phyloP scores from a whole-genome alignment of 30 jellyfish, hydroid and myxozoan genomes.

The Pseudorhiza aurosa region DNA sequence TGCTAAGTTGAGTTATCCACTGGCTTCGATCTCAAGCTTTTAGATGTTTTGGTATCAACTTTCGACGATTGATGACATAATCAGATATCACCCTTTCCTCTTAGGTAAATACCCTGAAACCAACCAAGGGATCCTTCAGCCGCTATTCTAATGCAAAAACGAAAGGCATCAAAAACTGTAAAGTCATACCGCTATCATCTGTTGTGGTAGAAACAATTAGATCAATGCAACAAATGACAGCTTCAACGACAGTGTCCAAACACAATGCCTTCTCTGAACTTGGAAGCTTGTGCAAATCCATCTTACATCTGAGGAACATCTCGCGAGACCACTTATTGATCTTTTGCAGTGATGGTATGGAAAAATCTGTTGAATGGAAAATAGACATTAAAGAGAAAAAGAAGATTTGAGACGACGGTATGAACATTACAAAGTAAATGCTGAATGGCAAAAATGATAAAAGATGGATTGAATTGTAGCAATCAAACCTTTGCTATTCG shows the following conservation, averaged over 20 bases:
- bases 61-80: too few relatives aligned
- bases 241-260: constrained; percentile 30
- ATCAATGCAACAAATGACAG: constrained; percentile 44
- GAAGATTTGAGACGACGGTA: background rate
- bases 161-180: too few relatives aligned
- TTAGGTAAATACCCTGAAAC: too few relatives aligned
- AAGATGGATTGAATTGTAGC: too few relatives aligned
- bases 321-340: constrained; percentile 53
- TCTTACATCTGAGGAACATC: constrained; percentile 40
- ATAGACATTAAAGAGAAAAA: too few relatives aligned
- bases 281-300: constrained; percentile 41
- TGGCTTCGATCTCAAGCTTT: too few relatives aligned
- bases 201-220: constrained; percentile 33
- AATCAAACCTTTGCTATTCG: constrained; percentile 2
- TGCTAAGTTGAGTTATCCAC: too few relatives aligned
- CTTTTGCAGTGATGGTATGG: constrained; percentile 6
- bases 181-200: constrained; percentile 61
- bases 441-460: background rate
- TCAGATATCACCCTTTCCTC: too few relatives aligned
- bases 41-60: too few relatives aligned
- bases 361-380: constrained; percentile 4
- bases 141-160: too few relatives aligned
- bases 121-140: too few relatives aligned
- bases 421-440: background rate
- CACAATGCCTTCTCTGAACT: constrained; percentile 20